Percentiles rank a stretch among this genome's conserved stretches.
phyloP scores from a whole-genome alignment of 2,797 vertebrate genomes.

The Tadarida brasiliensis region DNA sequence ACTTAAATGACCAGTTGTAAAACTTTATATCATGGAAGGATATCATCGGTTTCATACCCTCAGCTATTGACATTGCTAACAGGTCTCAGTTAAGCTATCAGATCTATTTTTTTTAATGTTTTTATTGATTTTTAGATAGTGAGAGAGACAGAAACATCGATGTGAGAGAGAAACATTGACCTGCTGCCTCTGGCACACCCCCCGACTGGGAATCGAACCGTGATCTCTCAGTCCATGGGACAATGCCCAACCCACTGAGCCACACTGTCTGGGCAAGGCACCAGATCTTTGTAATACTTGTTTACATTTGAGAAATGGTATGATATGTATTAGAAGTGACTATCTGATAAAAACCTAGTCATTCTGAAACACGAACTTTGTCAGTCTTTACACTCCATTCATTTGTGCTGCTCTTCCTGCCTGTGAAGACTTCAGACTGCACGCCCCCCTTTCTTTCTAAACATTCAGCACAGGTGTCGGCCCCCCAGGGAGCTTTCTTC shows the following conservation, averaged over 20 bases:
- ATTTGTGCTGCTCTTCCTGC: neutral
- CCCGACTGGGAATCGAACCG: too few relatives aligned
- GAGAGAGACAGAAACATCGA: too few relatives aligned
- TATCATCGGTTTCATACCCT: neutral
- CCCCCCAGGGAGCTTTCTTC: neutral
- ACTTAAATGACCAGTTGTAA: slow-evolving; percentile 39
- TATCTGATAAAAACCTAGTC: slow-evolving; percentile 22
- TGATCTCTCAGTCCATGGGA: too few relatives aligned
- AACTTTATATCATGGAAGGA: neutral
- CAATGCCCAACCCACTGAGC: too few relatives aligned
- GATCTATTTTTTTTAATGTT: neutral
- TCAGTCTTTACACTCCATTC: neutral
- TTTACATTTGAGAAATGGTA: slow-evolving; percentile 6
- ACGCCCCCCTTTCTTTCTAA: neutral
- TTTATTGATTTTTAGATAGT: too few relatives aligned
- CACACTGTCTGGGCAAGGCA: too few relatives aligned
- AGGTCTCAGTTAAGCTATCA: neutral
- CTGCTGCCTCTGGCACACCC: too few relatives aligned
- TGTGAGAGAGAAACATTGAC: too few relatives aligned
- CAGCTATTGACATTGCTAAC: neutral
- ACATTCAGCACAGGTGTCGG: neutral
- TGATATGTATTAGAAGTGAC: neutral
- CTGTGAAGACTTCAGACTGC: neutral
- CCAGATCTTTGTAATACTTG: slow-evolving; percentile 22
- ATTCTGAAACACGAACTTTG: slow-evolving; percentile 1